phyloP scores from a whole-genome alignment of 2,888 invertebrate species.

The Cepaea hortensis region DNA sequence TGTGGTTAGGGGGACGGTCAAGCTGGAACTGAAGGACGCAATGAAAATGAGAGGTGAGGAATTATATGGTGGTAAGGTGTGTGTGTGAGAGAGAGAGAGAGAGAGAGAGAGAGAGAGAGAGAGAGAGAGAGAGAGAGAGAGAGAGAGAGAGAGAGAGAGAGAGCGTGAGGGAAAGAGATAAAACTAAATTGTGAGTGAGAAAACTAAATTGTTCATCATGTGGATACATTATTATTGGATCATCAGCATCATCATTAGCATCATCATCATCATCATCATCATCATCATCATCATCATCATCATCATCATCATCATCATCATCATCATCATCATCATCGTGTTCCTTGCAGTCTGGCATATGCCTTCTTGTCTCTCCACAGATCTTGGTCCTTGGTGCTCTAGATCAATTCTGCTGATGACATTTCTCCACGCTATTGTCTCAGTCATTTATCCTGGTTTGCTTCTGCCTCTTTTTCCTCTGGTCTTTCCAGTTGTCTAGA shows the following conservation, averaged over 20 bases:
- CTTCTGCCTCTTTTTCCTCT: too few species aligned
- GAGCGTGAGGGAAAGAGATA: too few species aligned
- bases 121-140: too few species aligned
- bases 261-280: background rate
- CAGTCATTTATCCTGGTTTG: background rate
- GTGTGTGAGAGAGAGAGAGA: background rate
- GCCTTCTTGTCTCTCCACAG: background rate
- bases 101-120: too few species aligned
- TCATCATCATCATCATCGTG: background rate
- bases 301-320: background rate
- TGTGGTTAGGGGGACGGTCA: conserved; percentile 47
- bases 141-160: too few species aligned
- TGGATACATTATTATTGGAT: background rate
- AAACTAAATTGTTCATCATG: too few species aligned
- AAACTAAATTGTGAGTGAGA: too few species aligned
- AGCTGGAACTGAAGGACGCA: conserved; percentile 48
- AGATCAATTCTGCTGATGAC: too few species aligned
- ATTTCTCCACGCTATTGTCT: background rate
- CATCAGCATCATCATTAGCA: background rate
- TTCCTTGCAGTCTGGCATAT: background rate
- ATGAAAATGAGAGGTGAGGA: conserved; percentile 56
- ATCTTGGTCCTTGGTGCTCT: too few species aligned
- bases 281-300: background rate
- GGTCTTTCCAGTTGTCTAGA: too few species aligned
- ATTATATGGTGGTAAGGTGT: background rate